Base-by-base conservation (phyloP, 2,113 vertebrate genomes). In the Chunga burmeisteri region DNA sequence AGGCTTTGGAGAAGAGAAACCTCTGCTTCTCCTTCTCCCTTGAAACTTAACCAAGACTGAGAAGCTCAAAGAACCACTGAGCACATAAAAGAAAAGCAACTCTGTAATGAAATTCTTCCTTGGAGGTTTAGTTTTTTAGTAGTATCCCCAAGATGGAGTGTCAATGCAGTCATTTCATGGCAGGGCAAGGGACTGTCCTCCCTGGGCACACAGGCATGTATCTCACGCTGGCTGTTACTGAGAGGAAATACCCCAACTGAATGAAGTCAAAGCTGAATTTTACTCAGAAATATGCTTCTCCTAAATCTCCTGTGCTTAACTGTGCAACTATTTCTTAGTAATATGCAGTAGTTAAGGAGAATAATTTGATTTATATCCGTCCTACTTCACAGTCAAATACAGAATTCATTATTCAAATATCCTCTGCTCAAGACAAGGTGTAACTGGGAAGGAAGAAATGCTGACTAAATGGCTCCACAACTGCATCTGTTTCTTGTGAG, bases 401-500 rank as follows among this genome's bases (percentile, higher is more conserved):
- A 77, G 62, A 62, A 81, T 94, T 81, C 70, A 79, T 93, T 95
- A 92, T 83, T 93, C 82, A 94, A 90, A 90, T 80, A 94, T 56
- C 50, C 11, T 20, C 42, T 55, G 61, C 85, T 77, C 59, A 83
- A 91, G 56, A 66, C 40, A 63, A 92, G 47, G 86, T 73, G 47
- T 86, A 85, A 81, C 74, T 84, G 86, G 55, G 47, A 91, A 92
- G 62, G 68, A 94, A 86, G 79, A 94, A 95, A 70, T 95, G 93
- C 95, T 96, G 97, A 97, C 93, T 97, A 92, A 95, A 96, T 90
- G 83, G 52, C 86, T 88, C 78, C 74, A 91, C 81, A 81, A 85
- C 47, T 95, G 67, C 86, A 90, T 85, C 75, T 95, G 88, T 89
- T 96, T 93, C 84, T 94, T 93, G 90, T 81, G 84, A 97, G 92